These are phyloP conservation scores for Poeciliopsis presidionis DNA, from an alignment of 2,797 vertebrate genomes.

Conservation along the genomic window DNA sequence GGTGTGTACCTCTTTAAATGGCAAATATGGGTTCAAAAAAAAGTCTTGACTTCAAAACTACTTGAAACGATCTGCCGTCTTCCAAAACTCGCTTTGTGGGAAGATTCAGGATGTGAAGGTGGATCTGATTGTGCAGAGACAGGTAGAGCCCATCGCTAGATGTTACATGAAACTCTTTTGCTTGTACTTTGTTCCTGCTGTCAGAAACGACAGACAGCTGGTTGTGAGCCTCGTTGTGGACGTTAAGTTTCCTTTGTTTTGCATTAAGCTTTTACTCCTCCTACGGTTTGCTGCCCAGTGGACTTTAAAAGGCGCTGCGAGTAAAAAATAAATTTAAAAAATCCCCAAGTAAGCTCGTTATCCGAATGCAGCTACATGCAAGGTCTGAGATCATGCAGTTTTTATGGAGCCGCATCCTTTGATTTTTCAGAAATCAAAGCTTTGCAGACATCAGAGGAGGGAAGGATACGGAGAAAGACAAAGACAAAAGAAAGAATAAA, in stretches of 20 bases:
- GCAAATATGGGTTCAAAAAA: neutral
- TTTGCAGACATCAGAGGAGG: constrained; percentile 26
- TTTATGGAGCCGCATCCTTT: constrained; percentile 39
- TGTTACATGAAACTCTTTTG: neutral
- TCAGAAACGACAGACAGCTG: neutral
- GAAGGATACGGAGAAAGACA: constrained; percentile 34
- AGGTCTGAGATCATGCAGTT: constrained; percentile 37
- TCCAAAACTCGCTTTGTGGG: neutral
- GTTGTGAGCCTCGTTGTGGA: neutral
- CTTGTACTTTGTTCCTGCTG: neutral
- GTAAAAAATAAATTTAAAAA: neutral
- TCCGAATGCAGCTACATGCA: neutral
- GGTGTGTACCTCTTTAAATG: neutral
- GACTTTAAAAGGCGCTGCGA: constrained; percentile 18
- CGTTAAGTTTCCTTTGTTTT: neutral
- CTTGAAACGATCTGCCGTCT: neutral
- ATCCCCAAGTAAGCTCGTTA: constrained; percentile 19
- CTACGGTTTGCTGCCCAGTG: neutral
- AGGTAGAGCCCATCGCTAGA: neutral
- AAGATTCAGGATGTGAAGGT: neutral
- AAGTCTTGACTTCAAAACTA: neutral
- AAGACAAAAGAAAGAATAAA: constrained; percentile 25
- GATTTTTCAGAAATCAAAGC: constrained; percentile 53
- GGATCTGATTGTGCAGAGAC: neutral
- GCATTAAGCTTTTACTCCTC: neutral